These are phyloP conservation scores for Ennomos erosarius DNA, from an alignment of 2,888 invertebrate species.

Conservation along the genomic window DNA sequence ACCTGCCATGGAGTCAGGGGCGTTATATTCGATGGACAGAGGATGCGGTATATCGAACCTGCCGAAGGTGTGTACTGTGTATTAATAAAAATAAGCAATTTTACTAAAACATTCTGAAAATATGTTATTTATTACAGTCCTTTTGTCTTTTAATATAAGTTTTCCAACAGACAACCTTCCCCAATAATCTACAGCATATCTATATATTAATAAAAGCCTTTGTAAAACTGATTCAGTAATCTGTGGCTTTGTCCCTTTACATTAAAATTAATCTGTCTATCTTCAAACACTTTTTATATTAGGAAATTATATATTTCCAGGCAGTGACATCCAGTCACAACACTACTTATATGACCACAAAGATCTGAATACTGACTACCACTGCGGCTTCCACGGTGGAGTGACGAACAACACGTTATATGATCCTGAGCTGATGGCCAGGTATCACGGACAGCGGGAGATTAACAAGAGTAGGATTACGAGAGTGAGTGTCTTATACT, in stretches of 20 bases:
- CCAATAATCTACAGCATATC: no score
- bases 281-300: no score
- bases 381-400: slow-evolving; percentile 85
- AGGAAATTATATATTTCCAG: slow-evolving; percentile 46
- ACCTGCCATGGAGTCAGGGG: slow-evolving; percentile 92
- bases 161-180: no score
- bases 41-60: slow-evolving; percentile 89
- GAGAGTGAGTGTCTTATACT: slow-evolving; percentile 82
- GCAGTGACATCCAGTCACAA: slow-evolving; percentile 71
- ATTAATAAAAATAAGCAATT: background rate
- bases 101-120: no score
- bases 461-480: slow-evolving; percentile 85
- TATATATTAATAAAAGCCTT: no score
- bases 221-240: no score
- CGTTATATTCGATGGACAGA: slow-evolving; percentile 91
- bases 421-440: slow-evolving; percentile 64
- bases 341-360: slow-evolving; percentile 89
- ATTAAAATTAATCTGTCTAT: no score
- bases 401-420: slow-evolving; percentile 87
- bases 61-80: slow-evolving; percentile 61
- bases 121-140: no score
- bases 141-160: no score
- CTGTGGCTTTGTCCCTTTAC: no score
- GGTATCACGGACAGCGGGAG: slow-evolving; percentile 64
- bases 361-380: slow-evolving; percentile 83